Base-by-base conservation (phyloP, 2,797 vertebrate genomes). In the Microctenopoma steveboyesi region DNA sequence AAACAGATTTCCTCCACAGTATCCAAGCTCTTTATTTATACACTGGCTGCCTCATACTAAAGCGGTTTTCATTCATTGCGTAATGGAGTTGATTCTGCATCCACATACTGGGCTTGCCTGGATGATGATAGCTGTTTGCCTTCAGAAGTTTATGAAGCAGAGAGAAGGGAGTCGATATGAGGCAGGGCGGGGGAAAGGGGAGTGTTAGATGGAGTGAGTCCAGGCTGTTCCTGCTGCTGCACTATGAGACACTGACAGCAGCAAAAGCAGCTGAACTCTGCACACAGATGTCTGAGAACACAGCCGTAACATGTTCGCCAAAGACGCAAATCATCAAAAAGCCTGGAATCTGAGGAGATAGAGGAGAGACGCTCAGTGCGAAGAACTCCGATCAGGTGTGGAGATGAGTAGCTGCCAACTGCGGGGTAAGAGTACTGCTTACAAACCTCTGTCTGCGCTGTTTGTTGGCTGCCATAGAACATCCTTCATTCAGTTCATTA, bases 121-220 rank as follows among this genome's bases (percentile, higher is more conserved):
- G 33, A 35, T 35, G 52, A 52, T 74, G 58, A 72, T 40, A 56
- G 74, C 22, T 81, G 72, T 78, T 74, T 83, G 74, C 51, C 52
- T 59, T 58, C 22, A 54, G 74, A 69, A 16, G 78, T 72, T 70
- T 72, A 61, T 68, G 77, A 83, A 70, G 63, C 71, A 64, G 50
- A 58, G 56, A 63, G 65, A 61, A 83, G 83, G 85, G 89, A 88
- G 87, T 81, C 79, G 83, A 84, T 66, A 46, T 33, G n/a, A 47
- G 46, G 60, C 22, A n/a, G 14, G 65, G 55, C 28, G 57, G 22
- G 54, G 47, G 28, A 16, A 57, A 65, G 55, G 58, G 70, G 61
- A 62, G 50, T 53, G 61, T 47, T 76, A 87, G 85, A 90, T 87
- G 73, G 83, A 86, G 86, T 52, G 81, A 92, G 87, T 86, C 81